These are phyloP conservation scores for Ceratosolen fusciceps DNA, from an alignment of 1,140 invertebrate species.

Conservation along the genomic window DNA sequence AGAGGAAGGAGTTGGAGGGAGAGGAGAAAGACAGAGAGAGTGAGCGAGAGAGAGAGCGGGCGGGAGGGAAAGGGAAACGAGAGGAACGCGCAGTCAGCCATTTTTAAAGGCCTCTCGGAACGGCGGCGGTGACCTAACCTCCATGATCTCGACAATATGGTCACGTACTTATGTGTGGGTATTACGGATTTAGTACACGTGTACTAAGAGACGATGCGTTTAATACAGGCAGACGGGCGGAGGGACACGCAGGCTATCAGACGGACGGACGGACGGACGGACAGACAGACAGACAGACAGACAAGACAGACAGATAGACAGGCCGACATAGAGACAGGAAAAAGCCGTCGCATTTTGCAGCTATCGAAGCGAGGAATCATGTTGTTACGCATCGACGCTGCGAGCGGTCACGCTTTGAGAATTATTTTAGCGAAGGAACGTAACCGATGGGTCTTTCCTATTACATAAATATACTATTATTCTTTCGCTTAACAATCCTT, in stretches of 20 bases:
- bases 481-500: background rate
- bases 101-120: constrained; percentile 57
- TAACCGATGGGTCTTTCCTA: background rate
- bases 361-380: background rate
- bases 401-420: background rate
- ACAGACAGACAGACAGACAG: background rate
- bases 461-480: background rate
- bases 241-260: background rate
- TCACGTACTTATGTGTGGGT: background rate
- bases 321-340: background rate
- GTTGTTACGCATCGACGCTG: background rate
- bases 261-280: background rate
- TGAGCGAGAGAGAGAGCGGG: background rate
- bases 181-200: background rate
- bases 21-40: background rate
- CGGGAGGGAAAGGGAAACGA: background rate
- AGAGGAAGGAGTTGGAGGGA: background rate
- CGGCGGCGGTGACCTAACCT: constrained; percentile 4
- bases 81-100: constrained; percentile 41
- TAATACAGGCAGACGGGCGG: background rate
- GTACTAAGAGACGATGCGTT: background rate
- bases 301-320: background rate
- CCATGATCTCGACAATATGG: background rate
- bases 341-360: background rate
- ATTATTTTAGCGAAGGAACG: background rate